phyloP scores from a whole-genome alignment of 2,888 invertebrate species.

The Polymixis lichenea region DNA sequence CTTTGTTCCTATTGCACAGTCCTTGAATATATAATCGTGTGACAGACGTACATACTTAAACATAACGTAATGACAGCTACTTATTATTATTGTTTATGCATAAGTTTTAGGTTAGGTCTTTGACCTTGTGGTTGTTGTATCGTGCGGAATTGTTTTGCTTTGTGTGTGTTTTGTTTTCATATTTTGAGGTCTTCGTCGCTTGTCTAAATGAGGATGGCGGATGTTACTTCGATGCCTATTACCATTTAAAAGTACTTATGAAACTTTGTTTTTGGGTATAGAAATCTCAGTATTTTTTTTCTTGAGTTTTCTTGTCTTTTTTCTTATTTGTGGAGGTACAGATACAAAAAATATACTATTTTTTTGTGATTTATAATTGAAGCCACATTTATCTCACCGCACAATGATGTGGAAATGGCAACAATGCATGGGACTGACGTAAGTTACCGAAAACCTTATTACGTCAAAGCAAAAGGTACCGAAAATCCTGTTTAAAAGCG shows the following conservation, averaged over 20 bases:
- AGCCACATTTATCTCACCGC: too few relatives aligned
- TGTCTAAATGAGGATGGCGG: background rate
- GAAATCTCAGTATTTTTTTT: too few relatives aligned
- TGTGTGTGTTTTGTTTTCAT: background rate
- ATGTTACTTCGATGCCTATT: background rate
- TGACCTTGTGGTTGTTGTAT: conserved; percentile 25
- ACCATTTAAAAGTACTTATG: background rate
- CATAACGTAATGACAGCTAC: conserved; percentile 40
- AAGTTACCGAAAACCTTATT: too few relatives aligned
- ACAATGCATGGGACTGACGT: too few relatives aligned
- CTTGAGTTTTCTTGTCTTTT: too few relatives aligned
- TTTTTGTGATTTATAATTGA: too few relatives aligned
- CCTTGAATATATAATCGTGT: conserved; percentile 62
- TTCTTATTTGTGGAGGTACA: too few relatives aligned
- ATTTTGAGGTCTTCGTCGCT: background rate
- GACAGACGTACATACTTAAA: conserved; percentile 56
- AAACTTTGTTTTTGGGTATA: background rate
- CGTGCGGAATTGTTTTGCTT: background rate
- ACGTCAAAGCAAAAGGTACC: too few relatives aligned
- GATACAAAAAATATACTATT: too few relatives aligned
- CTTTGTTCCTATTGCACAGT: conserved; percentile 46
- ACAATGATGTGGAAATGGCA: too few relatives aligned
- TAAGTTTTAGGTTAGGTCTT: conserved; percentile 32
- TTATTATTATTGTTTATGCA: conserved; percentile 53
- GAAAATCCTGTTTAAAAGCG: too few relatives aligned